Evolutionary conservation across 2,888 invertebrate genomes (phyloP).

Genomic region (Endotricha flammealis): DNA sequence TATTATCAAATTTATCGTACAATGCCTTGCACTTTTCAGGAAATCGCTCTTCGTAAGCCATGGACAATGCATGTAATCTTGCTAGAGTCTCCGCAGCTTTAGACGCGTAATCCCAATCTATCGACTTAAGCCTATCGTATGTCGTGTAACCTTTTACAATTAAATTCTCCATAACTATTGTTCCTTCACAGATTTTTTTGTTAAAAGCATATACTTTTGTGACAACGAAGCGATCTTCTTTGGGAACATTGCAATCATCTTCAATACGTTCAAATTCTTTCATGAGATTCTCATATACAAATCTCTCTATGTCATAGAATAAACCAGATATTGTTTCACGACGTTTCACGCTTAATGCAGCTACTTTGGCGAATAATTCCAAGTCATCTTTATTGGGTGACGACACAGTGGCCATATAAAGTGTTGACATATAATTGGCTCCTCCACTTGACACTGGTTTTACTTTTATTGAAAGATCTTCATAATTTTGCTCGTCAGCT

Average conservation of each 20-base stretch:
- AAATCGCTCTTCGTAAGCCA: conserved; percentile 33
- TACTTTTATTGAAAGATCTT: conserved; percentile 9
- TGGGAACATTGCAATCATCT: conserved; percentile 20
- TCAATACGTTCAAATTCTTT: conserved; percentile 25
- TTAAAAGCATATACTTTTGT: conserved; percentile 28
- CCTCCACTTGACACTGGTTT: conserved; percentile 17
- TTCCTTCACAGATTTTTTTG: conserved; percentile 25
- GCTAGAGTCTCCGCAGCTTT: conserved; percentile 31
- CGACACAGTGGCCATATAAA: conserved; percentile 15
- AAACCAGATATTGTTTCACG: conserved; percentile 13
- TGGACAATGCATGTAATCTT: conserved; percentile 42
- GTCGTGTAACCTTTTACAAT: conserved; percentile 27
- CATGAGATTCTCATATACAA: conserved; percentile 23
- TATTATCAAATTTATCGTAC: not conserved
- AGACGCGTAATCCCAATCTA: conserved; percentile 35
- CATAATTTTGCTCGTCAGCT: conserved; percentile 10
- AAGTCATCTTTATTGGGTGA: conserved; percentile 12
- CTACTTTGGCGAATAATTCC: conserved; percentile 26
- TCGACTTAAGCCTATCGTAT: conserved; percentile 30
- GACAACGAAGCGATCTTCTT: conserved; percentile 23
- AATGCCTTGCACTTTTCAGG: conserved; percentile 28
- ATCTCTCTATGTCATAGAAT: conserved; percentile 24
- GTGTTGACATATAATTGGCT: conserved; percentile 20
- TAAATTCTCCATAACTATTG: conserved; percentile 39
- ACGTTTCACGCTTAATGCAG: conserved; percentile 19